These are phyloP conservation scores for Abramis brama DNA, from an alignment of 2,113 vertebrate genomes.

Conservation along the genomic window DNA sequence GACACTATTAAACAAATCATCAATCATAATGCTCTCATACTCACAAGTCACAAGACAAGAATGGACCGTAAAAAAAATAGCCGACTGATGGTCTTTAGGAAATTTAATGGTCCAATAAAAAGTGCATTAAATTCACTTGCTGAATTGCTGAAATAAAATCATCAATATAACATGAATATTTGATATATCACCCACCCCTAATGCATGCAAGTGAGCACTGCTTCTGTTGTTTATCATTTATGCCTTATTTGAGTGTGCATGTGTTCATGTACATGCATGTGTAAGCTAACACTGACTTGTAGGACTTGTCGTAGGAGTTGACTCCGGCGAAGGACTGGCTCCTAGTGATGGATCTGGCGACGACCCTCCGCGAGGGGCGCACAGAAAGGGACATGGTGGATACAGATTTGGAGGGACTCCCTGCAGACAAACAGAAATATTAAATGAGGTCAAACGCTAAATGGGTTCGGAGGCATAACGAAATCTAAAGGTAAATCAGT, in stretches of 20 bases:
- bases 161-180: not conserved
- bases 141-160: not conserved
- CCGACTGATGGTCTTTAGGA: not conserved
- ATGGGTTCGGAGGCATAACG: not conserved
- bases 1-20: not conserved
- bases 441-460: not conserved
- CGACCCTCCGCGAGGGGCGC: constrained; percentile 84
- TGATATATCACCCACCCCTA: not conserved
- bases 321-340: constrained; percentile 96
- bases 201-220: not conserved
- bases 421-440: constrained; percentile 67
- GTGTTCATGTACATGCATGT: constrained; percentile 23
- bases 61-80: not conserved
- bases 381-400: constrained; percentile 96
- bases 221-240: not conserved
- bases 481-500: not conserved
- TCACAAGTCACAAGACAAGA: not conserved
- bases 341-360: constrained; percentile 88
- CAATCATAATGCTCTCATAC: no score
- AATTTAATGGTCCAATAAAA: not conserved
- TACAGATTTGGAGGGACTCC: constrained; percentile 87
- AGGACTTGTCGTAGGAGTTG: constrained; percentile 86
- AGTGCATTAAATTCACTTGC: not conserved
- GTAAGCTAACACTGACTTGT: constrained; percentile 76
- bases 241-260: not conserved